phyloP scores from a whole-genome alignment of 2,797 vertebrate species.

The Enteromius afrohamiltoni region DNA sequence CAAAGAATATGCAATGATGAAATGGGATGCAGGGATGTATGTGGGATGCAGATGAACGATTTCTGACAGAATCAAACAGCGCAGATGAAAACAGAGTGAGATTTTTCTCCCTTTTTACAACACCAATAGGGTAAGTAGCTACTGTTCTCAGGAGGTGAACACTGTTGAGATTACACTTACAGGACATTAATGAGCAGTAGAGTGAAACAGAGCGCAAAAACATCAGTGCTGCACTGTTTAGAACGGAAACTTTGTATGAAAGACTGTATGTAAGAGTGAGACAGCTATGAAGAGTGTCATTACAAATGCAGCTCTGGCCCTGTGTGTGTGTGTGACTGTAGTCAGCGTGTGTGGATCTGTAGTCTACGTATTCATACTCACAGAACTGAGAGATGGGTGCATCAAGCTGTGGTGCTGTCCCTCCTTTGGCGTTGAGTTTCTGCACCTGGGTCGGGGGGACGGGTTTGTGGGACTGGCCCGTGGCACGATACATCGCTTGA shows the following conservation, averaged over 20 bases:
- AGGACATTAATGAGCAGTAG: neutral
- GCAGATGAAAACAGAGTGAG: neutral
- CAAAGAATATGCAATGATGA: neutral
- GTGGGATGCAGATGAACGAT: neutral
- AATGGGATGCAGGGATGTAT: neutral
- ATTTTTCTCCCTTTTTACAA: neutral
- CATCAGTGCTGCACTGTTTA: neutral
- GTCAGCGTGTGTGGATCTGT: neutral
- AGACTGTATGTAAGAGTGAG: neutral
- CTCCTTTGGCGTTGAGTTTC: conserved; percentile 94
- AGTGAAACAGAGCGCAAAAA: neutral
- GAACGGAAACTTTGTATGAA: neutral
- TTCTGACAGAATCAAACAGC: neutral
- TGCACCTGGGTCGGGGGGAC: conserved; percentile 97
- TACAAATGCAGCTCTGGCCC: neutral
- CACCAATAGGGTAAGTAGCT: neutral
- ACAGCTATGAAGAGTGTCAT: neutral
- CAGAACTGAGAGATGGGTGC: conserved; percentile 99
- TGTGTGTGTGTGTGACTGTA: conserved; percentile 17
- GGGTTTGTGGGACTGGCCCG: conserved; percentile 97
- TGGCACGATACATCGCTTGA: conserved; percentile 97
- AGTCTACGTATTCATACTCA: conserved; percentile 78
- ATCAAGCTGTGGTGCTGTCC: conserved; percentile 91
- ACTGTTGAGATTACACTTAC: conserved; percentile 6
- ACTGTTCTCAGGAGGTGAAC: conserved; percentile 15